Conservation (phyloP, 2,797 vertebrate species). For the Siniperca scherzeri region DNA sequence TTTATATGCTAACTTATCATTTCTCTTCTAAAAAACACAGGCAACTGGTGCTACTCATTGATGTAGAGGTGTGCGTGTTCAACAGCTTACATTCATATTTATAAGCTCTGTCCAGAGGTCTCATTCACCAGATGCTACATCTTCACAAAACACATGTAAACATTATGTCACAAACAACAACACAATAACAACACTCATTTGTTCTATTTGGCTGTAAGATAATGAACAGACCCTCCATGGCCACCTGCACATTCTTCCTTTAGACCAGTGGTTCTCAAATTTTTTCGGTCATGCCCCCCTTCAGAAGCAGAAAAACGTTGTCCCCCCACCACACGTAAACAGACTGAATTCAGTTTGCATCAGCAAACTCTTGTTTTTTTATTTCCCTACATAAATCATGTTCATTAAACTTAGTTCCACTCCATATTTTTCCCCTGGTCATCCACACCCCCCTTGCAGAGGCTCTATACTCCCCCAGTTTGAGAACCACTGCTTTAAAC, state of each 20-base stretch:
- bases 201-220: conserved; percentile 13
- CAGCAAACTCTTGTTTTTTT: too few relatives aligned
- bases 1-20: conserved; percentile 2
- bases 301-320: too few relatives aligned
- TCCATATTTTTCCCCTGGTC: too few relatives aligned
- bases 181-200: neutral
- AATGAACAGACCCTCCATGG: conserved; percentile 26
- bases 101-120: conserved; percentile 28
- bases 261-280: too few relatives aligned
- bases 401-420: too few relatives aligned
- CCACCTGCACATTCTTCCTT: conserved; percentile 25
- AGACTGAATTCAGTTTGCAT: too few relatives aligned
- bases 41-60: neutral
- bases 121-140: conserved; percentile 40
- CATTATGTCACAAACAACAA: conserved; percentile 10
- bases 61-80: neutral
- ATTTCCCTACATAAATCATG: too few relatives aligned
- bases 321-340: too few relatives aligned
- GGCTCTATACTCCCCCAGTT: too few relatives aligned
- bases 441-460: too few relatives aligned
- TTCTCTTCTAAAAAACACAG: neutral
- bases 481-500: conserved; percentile 20
- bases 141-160: conserved; percentile 29
- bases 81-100: conserved; percentile 38
- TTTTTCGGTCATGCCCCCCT: too few relatives aligned